phyloP scores from a whole-genome alignment of 1,140 invertebrate genomes.

The Caenorhabditis latens region DNA sequence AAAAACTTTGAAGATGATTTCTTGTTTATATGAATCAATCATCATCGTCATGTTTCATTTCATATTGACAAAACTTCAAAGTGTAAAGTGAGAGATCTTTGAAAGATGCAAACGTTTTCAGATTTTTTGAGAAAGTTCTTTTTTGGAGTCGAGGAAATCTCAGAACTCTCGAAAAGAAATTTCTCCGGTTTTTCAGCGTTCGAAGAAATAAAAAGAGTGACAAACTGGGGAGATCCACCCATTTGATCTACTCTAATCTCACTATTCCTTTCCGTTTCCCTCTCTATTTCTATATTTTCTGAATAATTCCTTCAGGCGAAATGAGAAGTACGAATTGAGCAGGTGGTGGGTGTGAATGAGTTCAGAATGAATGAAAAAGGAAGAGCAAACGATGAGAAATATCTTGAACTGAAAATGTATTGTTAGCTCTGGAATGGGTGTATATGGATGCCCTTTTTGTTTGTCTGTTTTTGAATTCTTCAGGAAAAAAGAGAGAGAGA shows the following conservation, averaged over 20 bases:
- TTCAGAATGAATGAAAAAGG: too few relatives aligned
- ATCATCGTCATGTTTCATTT: conserved; percentile 5
- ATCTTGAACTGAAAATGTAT: too few relatives aligned
- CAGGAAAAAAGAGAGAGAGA: too few relatives aligned
- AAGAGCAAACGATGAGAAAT: too few relatives aligned
- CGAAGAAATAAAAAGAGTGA: neutral
- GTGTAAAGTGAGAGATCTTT: neutral
- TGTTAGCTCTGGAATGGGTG: too few relatives aligned
- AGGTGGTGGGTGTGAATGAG: neutral
- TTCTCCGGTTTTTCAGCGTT: too few relatives aligned
- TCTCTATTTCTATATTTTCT: neutral
- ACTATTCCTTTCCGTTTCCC: neutral
- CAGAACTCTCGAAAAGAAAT: neutral
- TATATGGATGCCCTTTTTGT: too few relatives aligned
- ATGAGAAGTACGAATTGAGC: neutral
- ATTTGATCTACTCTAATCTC: conserved; percentile 27
- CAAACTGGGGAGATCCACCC: neutral
- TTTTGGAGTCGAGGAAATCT: too few relatives aligned
- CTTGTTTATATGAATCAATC: neutral
- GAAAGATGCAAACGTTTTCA: neutral
- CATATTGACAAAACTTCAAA: neutral
- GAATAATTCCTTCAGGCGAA: neutral
- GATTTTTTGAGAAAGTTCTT: too few relatives aligned
- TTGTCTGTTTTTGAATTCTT: too few relatives aligned
- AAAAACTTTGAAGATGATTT: conserved; percentile 12